These are phyloP conservation scores for Petrolisthes cinctipes DNA, from an alignment of 2,888 invertebrate genomes.

Conservation along the genomic window DNA sequence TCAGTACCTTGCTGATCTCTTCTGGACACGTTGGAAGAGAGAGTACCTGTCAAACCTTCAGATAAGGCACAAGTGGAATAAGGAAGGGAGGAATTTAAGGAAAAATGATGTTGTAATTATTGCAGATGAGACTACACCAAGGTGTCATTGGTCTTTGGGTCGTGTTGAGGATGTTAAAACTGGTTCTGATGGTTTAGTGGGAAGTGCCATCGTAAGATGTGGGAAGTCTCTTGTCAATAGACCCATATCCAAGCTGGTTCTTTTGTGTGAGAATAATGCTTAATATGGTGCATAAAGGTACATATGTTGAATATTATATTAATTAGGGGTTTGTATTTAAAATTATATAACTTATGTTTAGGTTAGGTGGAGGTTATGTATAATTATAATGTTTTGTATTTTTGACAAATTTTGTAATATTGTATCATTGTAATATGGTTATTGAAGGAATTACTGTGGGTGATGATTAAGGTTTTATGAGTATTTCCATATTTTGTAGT, in stretches of 20 bases:
- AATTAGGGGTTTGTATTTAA: not conserved
- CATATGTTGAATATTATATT: not conserved
- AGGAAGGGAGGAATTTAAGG: not conserved
- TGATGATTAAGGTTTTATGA: not conserved
- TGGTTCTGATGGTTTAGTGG: not conserved
- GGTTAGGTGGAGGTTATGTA: too few species aligned
- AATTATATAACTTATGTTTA: too few species aligned
- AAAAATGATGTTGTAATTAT: conserved; percentile 10
- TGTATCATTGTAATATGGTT: not conserved
- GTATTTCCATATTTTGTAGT: not conserved
- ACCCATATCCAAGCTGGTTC: not conserved
- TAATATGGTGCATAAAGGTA: not conserved
- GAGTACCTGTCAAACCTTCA: conserved; percentile 12
- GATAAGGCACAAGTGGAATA: conserved; percentile 5
- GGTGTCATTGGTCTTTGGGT: conserved; percentile 20
- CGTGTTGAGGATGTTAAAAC: not conserved
- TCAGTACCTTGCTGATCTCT: conserved; percentile 37
- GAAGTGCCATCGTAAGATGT: not conserved
- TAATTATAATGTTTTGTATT: too few species aligned
- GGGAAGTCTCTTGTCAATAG: not conserved
- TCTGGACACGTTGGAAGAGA: conserved; percentile 28
- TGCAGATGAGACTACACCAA: conserved; percentile 3
- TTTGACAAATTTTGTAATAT: not conserved
- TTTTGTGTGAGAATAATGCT: not conserved
- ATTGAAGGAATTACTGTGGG: not conserved